Evolutionary conservation across 2,113 vertebrate genomes (phyloP), one percentile per base, ranked within the genome.

Genomic region (Pteruthius melanotis): DNA sequence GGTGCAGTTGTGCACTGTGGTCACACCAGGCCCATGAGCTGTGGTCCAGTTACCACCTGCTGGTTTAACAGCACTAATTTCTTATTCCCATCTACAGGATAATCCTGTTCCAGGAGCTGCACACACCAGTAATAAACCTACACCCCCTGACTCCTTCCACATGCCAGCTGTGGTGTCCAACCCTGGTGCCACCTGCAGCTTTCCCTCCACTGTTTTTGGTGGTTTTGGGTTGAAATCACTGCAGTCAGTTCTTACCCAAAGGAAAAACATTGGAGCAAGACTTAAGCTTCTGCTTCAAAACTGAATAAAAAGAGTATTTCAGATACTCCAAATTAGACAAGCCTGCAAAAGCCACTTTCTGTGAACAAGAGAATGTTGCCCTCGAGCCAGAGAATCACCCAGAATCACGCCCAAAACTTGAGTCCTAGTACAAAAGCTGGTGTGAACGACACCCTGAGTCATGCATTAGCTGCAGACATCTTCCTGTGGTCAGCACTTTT

Each of bases 371-470:
- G 30, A 52, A 63, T 60, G 24, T 22, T 74, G 37, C 20, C 13
- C 59, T 56, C 6, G 6, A 76, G 21, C 37, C 14, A 77, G 69
- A 57, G 37, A 64, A 54, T 40, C 16, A 30, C 42, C 11, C 24
- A 50, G 28, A 75, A 65, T 22, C 26, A 27, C 0, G 2, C 13
- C 47, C 60, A 57, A 24, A 75, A 44, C 39, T 19, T 24, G 4
- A 23, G 35, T 4, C 7, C 19, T 24, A 3, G 33, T 37, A 28
- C 0, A 7, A 66, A 7, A 66, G 26, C 16, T 7, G 11, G 11
- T 81, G 54, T 42, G 42, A 64, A 63, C 23, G 7, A 35, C 30
- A 17, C 5, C 42, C 52, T 1, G 2, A 64, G 39, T n/a, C 22
- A 2, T 1, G 27, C 26, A 5, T 13, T 13, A 50, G 44, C 59